Evolutionary conservation across 2,113 vertebrate genomes (phyloP).

Genomic region (Xiphias gladius): DNA sequence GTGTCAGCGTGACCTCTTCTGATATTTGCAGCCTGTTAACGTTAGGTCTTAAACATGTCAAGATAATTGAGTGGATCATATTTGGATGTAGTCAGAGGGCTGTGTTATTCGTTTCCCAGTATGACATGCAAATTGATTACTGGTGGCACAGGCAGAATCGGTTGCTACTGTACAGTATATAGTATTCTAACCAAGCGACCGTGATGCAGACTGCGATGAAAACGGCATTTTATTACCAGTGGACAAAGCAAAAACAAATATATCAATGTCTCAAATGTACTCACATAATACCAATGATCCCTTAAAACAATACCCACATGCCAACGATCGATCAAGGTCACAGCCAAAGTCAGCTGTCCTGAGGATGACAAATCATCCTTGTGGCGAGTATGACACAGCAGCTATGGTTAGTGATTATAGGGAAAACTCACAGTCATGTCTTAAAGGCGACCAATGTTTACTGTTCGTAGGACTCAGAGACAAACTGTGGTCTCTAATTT

Average conservation of each 20-base stretch:
- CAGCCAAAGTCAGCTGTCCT: not conserved
- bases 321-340: not conserved
- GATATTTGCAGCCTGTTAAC: slow-evolving; percentile 74
- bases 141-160: slow-evolving; percentile 34
- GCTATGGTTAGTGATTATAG: slow-evolving; percentile 16
- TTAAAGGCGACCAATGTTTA: slow-evolving; percentile 21
- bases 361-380: not conserved
- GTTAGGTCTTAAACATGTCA: slow-evolving; percentile 74
- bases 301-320: not conserved
- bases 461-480: slow-evolving; percentile 13
- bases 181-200: not conserved
- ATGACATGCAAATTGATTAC: slow-evolving; percentile 64
- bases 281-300: not conserved
- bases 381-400: slow-evolving; percentile 23
- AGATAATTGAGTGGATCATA: slow-evolving; percentile 75
- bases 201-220: not conserved
- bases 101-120: slow-evolving; percentile 55
- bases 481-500: slow-evolving; percentile 7
- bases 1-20: slow-evolving; percentile 72
- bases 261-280: not conserved
- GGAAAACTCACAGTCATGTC: not conserved
- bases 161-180: slow-evolving; percentile 38
- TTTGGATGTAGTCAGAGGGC: slow-evolving; percentile 51
- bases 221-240: not conserved
- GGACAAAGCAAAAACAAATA: not conserved